Percentiles rank a stretch among this genome's conserved stretches.
Conservation (phyloP, 2,113 vertebrate genomes). For the Rutilus rutilus region DNA sequence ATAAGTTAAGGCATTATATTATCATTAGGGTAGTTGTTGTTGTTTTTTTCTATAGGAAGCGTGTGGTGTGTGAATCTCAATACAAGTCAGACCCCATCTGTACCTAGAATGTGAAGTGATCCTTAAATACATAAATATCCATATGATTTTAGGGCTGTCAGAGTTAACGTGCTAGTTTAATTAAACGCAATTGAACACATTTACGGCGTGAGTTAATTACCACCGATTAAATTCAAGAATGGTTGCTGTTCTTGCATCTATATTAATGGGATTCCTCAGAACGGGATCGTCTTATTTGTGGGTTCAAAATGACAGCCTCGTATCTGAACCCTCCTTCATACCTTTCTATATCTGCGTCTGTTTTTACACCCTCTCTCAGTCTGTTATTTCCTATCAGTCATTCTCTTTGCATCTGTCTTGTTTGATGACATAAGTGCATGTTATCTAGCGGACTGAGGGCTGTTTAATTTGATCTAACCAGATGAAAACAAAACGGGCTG, state of each 20-base stretch:
- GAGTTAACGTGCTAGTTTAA: background rate
- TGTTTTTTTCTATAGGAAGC: background rate
- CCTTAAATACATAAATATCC: background rate
- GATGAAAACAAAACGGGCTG: constrained; percentile 75
- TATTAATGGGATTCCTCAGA: background rate
- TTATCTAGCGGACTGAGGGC: constrained; percentile 80
- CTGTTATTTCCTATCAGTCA: background rate
- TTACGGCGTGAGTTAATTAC: background rate
- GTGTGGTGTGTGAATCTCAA: background rate
- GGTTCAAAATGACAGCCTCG: background rate
- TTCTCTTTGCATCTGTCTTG: constrained; percentile 58
- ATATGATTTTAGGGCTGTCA: background rate
- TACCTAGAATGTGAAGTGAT: background rate
- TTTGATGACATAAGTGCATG: constrained; percentile 82
- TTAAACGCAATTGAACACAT: background rate
- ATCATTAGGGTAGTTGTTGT: background rate
- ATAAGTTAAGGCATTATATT: background rate
- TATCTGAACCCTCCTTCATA: constrained; percentile 46
- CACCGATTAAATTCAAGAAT: background rate
- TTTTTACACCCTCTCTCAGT: constrained; percentile 65
- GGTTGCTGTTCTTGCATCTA: background rate
- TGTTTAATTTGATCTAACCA: constrained; percentile 78
- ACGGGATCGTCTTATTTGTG: background rate
- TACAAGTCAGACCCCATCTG: background rate
- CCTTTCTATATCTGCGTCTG: constrained; percentile 55